Base-by-base conservation (phyloP, 35 echinoderm and acorn worm species). In the Ptychodera flava region DNA sequence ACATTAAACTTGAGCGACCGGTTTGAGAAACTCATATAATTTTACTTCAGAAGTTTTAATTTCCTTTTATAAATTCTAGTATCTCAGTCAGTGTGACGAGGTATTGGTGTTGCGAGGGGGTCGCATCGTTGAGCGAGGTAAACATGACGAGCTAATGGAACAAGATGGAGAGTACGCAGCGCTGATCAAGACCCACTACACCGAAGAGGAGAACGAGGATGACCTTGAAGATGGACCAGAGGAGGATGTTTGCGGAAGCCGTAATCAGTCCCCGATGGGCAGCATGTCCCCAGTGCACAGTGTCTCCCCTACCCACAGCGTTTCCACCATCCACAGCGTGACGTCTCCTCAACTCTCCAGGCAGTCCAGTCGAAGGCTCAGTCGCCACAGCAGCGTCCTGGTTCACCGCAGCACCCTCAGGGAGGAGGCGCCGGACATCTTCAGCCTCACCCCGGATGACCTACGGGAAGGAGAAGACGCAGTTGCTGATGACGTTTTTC, bases 41-140 rank as follows among this genome's bases (percentile, higher is more conserved):
- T n/a, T n/a, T n/a, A n/a, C n/a, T n/a, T n/a, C n/a, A n/a, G n/a
- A n/a, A n/a, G n/a, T n/a, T n/a, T n/a, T n/a, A n/a, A n/a, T n/a
- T n/a, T n/a, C n/a, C n/a, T n/a, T n/a, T n/a, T n/a, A n/a, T n/a
- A n/a, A n/a, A n/a, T n/a, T n/a, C n/a, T 36, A 83, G 82, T 83
- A 83, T 37, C 37, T 83, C 10, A 83, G 82, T 30, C 82, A 83
- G 1, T 83, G 82, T 37, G 35, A 83, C 29, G 22, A 83, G 33
- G 37, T 83, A 1, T 12, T 83, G 29, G 16, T 83, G 30, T 16
- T 83, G 35, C 34, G 37, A n/a, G 34, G n/a, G 1, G 82, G 82
- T 28, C 34, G 82, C 30, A 36, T 83, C 35, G 31, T 34, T 83
- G 82, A 83, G 37, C 34, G n/a, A 12, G 82, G 82, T 0, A 28